Conservation (phyloP, 2,797 vertebrate genomes). For the Tamandua tetradactyla region DNA sequence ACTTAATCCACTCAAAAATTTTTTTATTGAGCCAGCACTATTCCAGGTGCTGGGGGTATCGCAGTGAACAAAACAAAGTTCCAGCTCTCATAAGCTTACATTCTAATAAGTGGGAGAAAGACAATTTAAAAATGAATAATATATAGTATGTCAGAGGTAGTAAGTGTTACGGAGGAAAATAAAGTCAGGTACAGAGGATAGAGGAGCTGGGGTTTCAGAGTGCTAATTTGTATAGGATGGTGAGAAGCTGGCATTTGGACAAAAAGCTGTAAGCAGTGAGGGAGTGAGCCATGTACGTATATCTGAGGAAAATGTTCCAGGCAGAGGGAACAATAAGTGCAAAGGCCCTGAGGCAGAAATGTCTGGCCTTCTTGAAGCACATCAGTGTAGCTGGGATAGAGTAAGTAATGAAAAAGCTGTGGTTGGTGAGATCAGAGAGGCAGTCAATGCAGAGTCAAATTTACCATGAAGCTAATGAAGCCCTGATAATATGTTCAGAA, state of each 20-base stretch:
- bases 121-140: neutral
- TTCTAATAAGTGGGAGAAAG: neutral
- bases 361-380: neutral
- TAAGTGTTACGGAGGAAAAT: neutral
- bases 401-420: neutral
- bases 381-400: neutral
- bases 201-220: neutral
- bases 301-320: too few species aligned
- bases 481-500: neutral
- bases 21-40: neutral
- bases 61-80: neutral
- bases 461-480: neutral
- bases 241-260: neutral
- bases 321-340: too few species aligned
- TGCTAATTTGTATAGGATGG: neutral
- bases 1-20: constrained; percentile 17
- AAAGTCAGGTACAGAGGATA: neutral
- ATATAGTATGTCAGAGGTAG: neutral
- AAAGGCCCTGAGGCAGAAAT: neutral
- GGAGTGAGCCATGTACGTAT: neutral
- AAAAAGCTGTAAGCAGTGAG: neutral
- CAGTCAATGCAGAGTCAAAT: neutral
- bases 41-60: neutral
- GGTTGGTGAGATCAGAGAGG: neutral
- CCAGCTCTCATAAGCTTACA: neutral